phyloP scores from a whole-genome alignment of 2,113 vertebrate genomes.

The Gila orcuttii region DNA sequence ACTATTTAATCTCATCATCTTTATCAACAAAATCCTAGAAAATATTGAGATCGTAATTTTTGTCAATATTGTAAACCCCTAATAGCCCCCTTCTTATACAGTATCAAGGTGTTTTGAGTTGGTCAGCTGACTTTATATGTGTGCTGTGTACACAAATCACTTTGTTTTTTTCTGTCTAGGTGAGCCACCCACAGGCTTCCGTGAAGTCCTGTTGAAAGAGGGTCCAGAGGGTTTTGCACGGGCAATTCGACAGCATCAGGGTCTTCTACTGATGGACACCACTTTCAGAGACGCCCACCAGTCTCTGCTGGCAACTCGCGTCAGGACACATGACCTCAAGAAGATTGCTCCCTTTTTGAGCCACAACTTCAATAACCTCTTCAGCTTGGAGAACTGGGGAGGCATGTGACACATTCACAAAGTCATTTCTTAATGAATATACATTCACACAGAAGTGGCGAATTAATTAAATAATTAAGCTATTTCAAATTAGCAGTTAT shows the following conservation, averaged over 20 bases:
- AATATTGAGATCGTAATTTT: not conserved
- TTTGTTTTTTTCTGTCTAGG: constrained; percentile 65
- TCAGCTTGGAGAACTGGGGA: constrained; percentile 93
- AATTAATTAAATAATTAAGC: not conserved
- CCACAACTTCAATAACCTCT: constrained; percentile 87
- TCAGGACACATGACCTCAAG: constrained; percentile 91
- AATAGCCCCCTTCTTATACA: not conserved
- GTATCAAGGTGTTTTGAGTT: not conserved
- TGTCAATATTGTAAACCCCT: not conserved
- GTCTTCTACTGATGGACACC: constrained; percentile 92
- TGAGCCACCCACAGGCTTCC: constrained; percentile 82
- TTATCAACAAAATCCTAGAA: not conserved
- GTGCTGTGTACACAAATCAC: not conserved
- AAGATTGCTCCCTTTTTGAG: constrained; percentile 87
- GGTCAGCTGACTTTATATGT: not conserved
- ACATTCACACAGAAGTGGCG: not conserved
- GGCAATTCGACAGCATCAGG: constrained; percentile 81
- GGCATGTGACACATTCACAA: constrained; percentile 69
- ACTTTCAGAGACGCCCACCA: constrained; percentile 94
- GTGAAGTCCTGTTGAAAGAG: constrained; percentile 83
- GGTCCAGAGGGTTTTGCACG: constrained; percentile 86
- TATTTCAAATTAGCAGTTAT: not conserved
- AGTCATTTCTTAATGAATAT: constrained; percentile 29
- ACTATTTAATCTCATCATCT: not conserved
- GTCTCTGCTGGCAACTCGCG: constrained; percentile 89